These are phyloP conservation scores for Conomelus anceps DNA, from an alignment of 2,888 invertebrate genomes.

Conservation along the genomic window DNA sequence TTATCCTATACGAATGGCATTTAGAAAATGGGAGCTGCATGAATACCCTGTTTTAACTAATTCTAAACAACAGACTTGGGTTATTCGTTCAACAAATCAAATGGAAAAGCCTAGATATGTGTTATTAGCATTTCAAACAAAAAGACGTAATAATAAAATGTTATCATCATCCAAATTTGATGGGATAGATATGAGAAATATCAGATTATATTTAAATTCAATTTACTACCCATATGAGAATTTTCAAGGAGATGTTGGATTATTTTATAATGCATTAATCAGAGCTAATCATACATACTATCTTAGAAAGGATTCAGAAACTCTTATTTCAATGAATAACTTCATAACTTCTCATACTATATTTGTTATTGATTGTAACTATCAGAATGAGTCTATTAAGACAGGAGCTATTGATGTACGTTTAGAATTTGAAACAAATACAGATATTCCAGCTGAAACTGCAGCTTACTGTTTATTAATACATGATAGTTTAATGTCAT, in stretches of 20 bases:
- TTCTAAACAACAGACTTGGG: conserved; percentile 38
- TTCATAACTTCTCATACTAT: conserved; percentile 27
- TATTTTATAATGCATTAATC: too few relatives aligned
- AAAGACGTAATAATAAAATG: neutral
- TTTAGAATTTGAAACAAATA: conserved; percentile 33
- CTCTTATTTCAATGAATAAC: too few relatives aligned
- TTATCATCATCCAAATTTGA: too few relatives aligned
- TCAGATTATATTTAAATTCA: too few relatives aligned
- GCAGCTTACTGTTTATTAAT: conserved; percentile 22
- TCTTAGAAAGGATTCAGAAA: too few relatives aligned
- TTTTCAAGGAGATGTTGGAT: too few relatives aligned
- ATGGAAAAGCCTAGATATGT: conserved; percentile 41
- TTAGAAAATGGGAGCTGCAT: too few relatives aligned
- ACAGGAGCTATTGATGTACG: conserved; percentile 32
- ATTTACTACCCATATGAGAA: too few relatives aligned
- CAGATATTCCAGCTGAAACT: conserved; percentile 16
- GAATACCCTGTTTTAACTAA: too few relatives aligned
- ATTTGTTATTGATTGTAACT: conserved; percentile 23
- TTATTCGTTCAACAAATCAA: conserved; percentile 35
- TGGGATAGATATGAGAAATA: too few relatives aligned
- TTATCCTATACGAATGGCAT: too few relatives aligned
- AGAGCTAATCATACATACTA: too few relatives aligned
- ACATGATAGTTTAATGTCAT: conserved; percentile 24
- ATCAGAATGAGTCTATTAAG: conserved; percentile 32
- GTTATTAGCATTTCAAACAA: neutral